phyloP scores from a whole-genome alignment of 2,888 invertebrate species.

The Bellardia pandia region DNA sequence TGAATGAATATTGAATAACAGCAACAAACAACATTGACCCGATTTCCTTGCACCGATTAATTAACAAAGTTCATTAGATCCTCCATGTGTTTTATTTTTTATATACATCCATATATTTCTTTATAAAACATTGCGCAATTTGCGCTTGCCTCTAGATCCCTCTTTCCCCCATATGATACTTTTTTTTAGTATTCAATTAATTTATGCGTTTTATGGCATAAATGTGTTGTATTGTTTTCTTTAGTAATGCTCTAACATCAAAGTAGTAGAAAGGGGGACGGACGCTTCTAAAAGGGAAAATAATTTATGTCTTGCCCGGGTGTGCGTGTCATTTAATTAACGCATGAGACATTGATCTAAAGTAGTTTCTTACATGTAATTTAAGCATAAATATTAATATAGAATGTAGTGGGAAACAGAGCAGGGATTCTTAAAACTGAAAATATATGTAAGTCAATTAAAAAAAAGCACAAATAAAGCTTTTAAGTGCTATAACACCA shows the following conservation, averaged over 20 bases:
- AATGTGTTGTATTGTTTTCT: conserved; percentile 33
- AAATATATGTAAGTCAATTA: background rate
- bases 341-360: conserved; percentile 40
- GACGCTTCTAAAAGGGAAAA: background rate
- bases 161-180: background rate
- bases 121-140: conserved; percentile 4
- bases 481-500: no score
- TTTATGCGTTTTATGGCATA: background rate
- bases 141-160: conserved; percentile 16
- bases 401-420: background rate
- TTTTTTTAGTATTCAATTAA: conserved; percentile 26
- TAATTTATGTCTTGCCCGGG: conserved; percentile 3
- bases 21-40: conserved; percentile 54
- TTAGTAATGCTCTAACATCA: conserved; percentile 44
- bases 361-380: conserved; percentile 9
- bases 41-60: conserved; percentile 59
- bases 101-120: no score
- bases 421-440: conserved; percentile 6
- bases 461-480: background rate
- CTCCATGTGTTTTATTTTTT: background rate
- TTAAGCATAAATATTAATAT: conserved; percentile 37
- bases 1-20: conserved; percentile 49
- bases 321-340: conserved; percentile 58
- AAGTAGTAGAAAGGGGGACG: background rate
- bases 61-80: conserved; percentile 58